These are phyloP conservation scores for Melinopterus prodromus DNA, from an alignment of 2,888 invertebrate species.

Conservation along the genomic window DNA sequence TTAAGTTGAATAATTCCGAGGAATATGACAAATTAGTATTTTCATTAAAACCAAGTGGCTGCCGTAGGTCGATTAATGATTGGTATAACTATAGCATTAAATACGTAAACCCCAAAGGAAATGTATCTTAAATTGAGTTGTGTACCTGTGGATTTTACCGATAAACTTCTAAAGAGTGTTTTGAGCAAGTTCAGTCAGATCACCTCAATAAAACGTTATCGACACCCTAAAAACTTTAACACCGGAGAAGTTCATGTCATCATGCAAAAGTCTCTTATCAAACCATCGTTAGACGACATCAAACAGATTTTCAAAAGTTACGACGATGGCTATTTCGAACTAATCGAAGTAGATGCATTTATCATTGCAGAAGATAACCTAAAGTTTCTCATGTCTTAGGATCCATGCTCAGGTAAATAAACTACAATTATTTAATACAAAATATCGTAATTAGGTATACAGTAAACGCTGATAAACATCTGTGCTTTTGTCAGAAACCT, in stretches of 20 bases:
- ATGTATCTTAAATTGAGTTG: neutral
- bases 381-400: neutral
- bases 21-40: neutral
- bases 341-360: neutral
- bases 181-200: neutral
- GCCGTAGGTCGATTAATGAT: neutral
- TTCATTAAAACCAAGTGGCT: neutral
- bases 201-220: neutral
- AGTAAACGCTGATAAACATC: no score
- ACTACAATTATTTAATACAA: no score
- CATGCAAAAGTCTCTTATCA: neutral
- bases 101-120: neutral
- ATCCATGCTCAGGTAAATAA: no score
- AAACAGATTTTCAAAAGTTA: neutral
- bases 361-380: slow-evolving; percentile 4
- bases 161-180: neutral
- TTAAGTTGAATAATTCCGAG: neutral
- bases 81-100: neutral
- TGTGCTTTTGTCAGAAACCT: no score
- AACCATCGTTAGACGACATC: neutral
- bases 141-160: neutral
- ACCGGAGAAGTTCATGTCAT: neutral
- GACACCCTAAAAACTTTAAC: neutral
- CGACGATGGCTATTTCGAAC: neutral
- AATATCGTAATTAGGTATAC: no score